Base-by-base conservation (phyloP, 1,140 invertebrate species). In the Paracyclopina nana region DNA sequence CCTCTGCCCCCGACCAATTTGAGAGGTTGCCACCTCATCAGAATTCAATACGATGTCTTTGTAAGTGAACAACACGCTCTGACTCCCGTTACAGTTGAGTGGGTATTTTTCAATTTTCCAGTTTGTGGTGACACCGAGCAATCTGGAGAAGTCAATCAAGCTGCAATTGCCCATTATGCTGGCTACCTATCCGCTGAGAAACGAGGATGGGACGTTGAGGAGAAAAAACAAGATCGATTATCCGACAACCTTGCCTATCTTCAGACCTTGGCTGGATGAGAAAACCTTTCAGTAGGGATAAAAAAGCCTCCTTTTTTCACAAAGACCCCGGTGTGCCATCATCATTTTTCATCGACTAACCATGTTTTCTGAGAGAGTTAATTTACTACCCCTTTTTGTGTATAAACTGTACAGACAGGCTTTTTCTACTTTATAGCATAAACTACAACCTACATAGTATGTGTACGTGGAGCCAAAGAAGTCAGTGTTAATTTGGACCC, bases 1-100 rank as follows among this genome's bases (percentile, higher is more conserved):
- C 85, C 90, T 16, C 66, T 95, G 55, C 88, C 88, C 41, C 91
- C 91, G 9, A 94, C 88, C 18, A 88, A 91, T 70, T 69, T 95
- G n/a, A 71, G 86, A 54, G 88, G 87, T 30, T 95, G 88, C 63
- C 82, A 88, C 64, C 74, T 96, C 53, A 94, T 96, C 57, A 78
- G 82, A 61, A 84, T 95, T 54, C 77, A 87, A 57, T 96, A 96
- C 63, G 83, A 90, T 63, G 81, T 96, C 42, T 86, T 83, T 66
- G 86, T 92, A 68, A 82, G 82, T 79, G 57, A 48, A 29, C 11
- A 48, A 41, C 16, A 31, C 26, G 30, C 20, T 14, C 6, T 29
- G 24, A 40, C 12, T 24, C n/a, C 24, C 12, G 16, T 26, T 24
- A 44, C 5, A 38, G 34, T 38, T 2, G 3, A 31, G 14, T 9